Evolutionary conservation across 2,888 invertebrate species (phyloP), one percentile per base, ranked within the genome.

Genomic region (Parascotia fuliginaria): DNA sequence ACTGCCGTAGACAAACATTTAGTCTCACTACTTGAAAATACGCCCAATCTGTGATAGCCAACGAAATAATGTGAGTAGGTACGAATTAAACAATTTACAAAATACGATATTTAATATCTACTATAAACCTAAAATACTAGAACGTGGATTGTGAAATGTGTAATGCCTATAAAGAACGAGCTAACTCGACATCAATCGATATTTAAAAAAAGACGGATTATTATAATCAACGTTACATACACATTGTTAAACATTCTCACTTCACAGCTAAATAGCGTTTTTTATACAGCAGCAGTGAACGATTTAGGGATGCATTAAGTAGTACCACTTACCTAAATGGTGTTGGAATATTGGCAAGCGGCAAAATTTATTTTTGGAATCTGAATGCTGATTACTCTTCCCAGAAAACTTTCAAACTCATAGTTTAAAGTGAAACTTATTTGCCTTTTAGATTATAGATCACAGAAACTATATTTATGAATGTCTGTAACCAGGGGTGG

Each of bases 231-330:
- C 9, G 37, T 34, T 27, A 34, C 5, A 29, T 11, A 9, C 38
- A 32, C 28, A 11, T 4, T 28, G 16, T 6, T 24, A 42, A 42
- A 53, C 29, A n/a, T 24, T 45, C 9, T 45, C 31, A 44, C 46
- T 50, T 9, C 24, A 24, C 7, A 7, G 24, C 7, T 7, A 7
- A 24, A 4, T 6, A 24, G 24, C 3, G 24, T 7, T 24, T 24
- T 24, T 24, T 24, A 24, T 19, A 5, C 19, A n/a, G n/a, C n/a
- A n/a, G n/a, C 19, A 19, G 19, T 5, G 19, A 19, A 19, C 19
- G 2, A 19, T n/a, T n/a, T n/a, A n/a, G n/a, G n/a, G n/a, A n/a
- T n/a, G n/a, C n/a, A n/a, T n/a, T n/a, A n/a, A n/a, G n/a, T n/a
- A n/a, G n/a, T n/a, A n/a, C n/a, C n/a, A n/a, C n/a, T n/a, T n/a